Percentiles rank a stretch among this genome's conserved stretches.
phyloP scores from a whole-genome alignment of 53 echinoderm and acorn worm genomes.

The Hippasteria phrygiana region DNA sequence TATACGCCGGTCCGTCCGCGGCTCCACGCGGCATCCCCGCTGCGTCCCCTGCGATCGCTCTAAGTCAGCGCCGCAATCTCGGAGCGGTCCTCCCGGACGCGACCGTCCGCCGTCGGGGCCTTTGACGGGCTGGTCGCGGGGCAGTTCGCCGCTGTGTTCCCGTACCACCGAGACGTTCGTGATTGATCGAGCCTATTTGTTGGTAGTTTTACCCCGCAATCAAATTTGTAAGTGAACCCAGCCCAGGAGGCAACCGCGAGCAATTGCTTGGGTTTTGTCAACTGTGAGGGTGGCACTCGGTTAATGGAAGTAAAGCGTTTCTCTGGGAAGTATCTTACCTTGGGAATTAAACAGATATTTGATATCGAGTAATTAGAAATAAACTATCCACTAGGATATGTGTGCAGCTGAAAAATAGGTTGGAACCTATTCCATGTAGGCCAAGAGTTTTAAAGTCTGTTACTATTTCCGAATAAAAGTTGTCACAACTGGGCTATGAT shows the following conservation, averaged over 20 bases:
- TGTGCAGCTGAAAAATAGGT: no score
- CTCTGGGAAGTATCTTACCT: no score
- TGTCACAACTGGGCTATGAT: no score
- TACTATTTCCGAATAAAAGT: no score
- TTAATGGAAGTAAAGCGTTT: no score
- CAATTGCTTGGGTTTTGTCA: background rate
- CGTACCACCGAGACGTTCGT: slow-evolving; percentile 7
- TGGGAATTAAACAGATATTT: no score
- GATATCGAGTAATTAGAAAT: no score
- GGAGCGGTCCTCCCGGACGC: slow-evolving; percentile 5
- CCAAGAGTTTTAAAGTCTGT: no score
- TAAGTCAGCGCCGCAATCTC: background rate
- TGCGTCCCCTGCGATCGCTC: background rate
- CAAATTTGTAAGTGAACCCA: slow-evolving; percentile 21
- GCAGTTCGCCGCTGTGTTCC: slow-evolving; percentile 26
- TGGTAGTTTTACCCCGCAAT: slow-evolving; percentile 23
- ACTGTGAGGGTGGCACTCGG: background rate
- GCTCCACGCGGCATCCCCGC: slow-evolving; percentile 35
- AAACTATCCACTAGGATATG: no score
- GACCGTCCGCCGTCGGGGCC: background rate
- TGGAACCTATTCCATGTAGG: no score
- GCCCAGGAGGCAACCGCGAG: background rate
- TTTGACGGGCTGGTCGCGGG: slow-evolving; percentile 37
- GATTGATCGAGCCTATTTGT: slow-evolving; percentile 60
- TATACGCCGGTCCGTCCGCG: slow-evolving; percentile 4